phyloP scores from a whole-genome alignment of 2,797 vertebrate genomes.

The Champsocephalus esox region DNA sequence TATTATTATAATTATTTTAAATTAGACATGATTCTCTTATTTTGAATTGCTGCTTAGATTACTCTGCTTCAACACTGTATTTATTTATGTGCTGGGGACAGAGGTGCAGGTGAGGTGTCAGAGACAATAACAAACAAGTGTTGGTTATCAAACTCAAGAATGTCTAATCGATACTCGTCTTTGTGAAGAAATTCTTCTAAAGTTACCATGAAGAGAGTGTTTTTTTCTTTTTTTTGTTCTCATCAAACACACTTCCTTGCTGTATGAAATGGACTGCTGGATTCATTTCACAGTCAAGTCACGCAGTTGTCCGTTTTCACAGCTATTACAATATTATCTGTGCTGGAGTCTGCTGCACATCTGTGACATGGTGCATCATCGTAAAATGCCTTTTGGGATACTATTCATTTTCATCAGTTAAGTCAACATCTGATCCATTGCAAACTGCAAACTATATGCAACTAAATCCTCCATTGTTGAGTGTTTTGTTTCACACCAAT shows the following conservation, averaged over 20 bases:
- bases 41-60: neutral
- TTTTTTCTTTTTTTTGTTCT: conserved; percentile 9
- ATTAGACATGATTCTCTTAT: neutral
- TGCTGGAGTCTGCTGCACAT: neutral
- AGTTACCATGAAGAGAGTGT: conserved; percentile 7
- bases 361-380: neutral
- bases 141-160: conserved; percentile 30
- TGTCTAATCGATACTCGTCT: conserved; percentile 40
- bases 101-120: neutral
- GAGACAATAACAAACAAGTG: conserved; percentile 5
- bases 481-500: neutral
- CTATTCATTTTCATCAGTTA: conserved; percentile 3
- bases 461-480: neutral
- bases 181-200: conserved; percentile 18
- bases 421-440: neutral
- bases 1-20: neutral
- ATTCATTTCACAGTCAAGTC: conserved; percentile 30
- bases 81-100: neutral
- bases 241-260: conserved; percentile 17
- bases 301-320: conserved; percentile 5
- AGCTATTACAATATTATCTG: neutral
- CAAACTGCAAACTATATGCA: neutral
- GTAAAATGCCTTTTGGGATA: neutral
- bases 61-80: neutral
- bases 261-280: conserved; percentile 20